Base-by-base conservation (phyloP, 2,888 invertebrate genomes). In the Tachina fera region DNA sequence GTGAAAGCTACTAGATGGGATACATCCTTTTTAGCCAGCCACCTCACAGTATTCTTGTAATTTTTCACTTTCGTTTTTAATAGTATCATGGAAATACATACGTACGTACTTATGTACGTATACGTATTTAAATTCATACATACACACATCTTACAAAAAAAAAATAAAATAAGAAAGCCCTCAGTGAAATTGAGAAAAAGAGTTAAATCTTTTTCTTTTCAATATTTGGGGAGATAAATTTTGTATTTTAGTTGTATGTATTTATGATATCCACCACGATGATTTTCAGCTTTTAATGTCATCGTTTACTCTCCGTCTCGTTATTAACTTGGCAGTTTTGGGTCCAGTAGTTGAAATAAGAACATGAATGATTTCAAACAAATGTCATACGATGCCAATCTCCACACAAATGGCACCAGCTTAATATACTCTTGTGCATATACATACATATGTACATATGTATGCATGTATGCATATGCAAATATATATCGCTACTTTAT, bases 1-100 rank as follows among this genome's bases (percentile, higher is more conserved):
- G 53, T 76, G 43, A 63, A 53, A 78, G 72, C 67, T 83, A 74
- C 61, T 74, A 47, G 43, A 79, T 74, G 56, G 56, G 74, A 78
- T 39, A 79, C 68, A 74, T 74, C 68, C 74, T 74, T 58, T 78
- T 68, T 41, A 83, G 47, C 43, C 53, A 72, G 67, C 47, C 22
- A 75, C 49, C 53, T 31, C 41, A 61, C 49, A 39, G 16, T 47
- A 16, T 19, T 31, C 3, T 45, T 61, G 60, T 56, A 61, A 8
- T 14, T 43, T 58, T 70, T 31, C 49, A 1, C 39, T 31, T 63
- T 9, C 78, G 13, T 56, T 43, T 49, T 31, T 45, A 13, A 39
- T 1, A 43, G 13, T 53, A 72, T 68, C 60, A 58, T 77, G 43
- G 19, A 47, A 9, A 47, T 65, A 14, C 22, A 47, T 22, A 31